Conservation (phyloP, 2,888 invertebrate species). For the Dichetophora obliterata region DNA sequence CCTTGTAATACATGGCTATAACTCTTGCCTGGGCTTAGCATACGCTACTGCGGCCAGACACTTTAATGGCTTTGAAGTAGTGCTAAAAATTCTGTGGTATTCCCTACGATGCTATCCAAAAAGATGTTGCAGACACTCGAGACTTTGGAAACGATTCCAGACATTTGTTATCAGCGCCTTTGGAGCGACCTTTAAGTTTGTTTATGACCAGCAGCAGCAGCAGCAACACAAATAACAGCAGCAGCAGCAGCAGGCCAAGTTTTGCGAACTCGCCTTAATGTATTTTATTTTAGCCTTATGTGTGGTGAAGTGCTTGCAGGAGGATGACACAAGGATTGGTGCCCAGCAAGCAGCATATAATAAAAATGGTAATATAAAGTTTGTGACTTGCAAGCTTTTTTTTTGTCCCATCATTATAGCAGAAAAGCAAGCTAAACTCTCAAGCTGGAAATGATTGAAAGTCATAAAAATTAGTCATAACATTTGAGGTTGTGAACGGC, state of each 20-base stretch:
- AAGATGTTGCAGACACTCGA: conserved; percentile 28
- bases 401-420: no score
- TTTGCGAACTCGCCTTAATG: not conserved
- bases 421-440: no score
- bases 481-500: not conserved
- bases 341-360: no score
- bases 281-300: not conserved
- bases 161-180: conserved; percentile 31
- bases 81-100: no score
- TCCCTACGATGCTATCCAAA: not conserved
- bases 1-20: conserved; percentile 9
- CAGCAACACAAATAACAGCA: not conserved
- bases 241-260: not conserved
- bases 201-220: conserved; percentile 11
- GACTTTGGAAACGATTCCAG: conserved; percentile 4
- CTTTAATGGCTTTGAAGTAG: conserved; percentile 21
- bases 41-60: conserved; percentile 32
- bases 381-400: no score
- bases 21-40: conserved; percentile 29
- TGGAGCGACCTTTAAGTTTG: conserved; percentile 24
- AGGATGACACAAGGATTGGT: no score
- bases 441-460: not conserved
- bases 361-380: no score
- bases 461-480: not conserved
- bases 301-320: not conserved